Base-by-base conservation (phyloP, 2,888 invertebrate species). In the Aleiodes alternator region DNA sequence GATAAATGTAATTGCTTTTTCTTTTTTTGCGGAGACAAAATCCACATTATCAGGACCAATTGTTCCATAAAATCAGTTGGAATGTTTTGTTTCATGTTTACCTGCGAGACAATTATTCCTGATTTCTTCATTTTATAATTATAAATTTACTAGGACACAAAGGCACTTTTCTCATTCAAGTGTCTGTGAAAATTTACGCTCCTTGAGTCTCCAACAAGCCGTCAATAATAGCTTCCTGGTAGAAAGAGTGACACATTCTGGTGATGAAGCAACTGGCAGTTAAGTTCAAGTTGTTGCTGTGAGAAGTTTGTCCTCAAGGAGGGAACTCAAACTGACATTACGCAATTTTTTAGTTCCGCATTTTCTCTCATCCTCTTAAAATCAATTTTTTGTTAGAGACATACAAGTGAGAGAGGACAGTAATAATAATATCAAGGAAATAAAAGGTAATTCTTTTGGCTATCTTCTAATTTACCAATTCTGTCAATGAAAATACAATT, bases 161-260 rank as follows among this genome's bases (percentile, higher is more conserved):
- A 53, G 29, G 31, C 57, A 73, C 31, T 80, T 77, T 75, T 64
- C 55, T 4, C 43, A 31, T 55, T 75, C 77, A 68, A 76, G 53
- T 31, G 77, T 50, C 71, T 75, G 78, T 70, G 76, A 75, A 78
- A 77, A 79, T 77, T 76, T 61, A 80, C 76, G 79, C 71, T 38
- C 59, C 51, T 53, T 64, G 79, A 69, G 74, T 51, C 69, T 71
- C 66, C 78, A 83, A 79, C 78, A 57, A 82, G 29, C 78, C 80
- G 76, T 78, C 23, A 78, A 80, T 59, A n/a, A 51, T 11, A 69
- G 75, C 73, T 68, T 29, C 14, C 69, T 38, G 43, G 64, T 48
- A 34, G 14, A 34, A 64, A 48, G 51, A 48, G 55, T 82, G 75
- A 84, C 79, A 64, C 38, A 61, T 64, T 31, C n/a, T 48, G 53